Conservation (phyloP, 1,140 invertebrate genomes). For the Brachystomella parvula region DNA sequence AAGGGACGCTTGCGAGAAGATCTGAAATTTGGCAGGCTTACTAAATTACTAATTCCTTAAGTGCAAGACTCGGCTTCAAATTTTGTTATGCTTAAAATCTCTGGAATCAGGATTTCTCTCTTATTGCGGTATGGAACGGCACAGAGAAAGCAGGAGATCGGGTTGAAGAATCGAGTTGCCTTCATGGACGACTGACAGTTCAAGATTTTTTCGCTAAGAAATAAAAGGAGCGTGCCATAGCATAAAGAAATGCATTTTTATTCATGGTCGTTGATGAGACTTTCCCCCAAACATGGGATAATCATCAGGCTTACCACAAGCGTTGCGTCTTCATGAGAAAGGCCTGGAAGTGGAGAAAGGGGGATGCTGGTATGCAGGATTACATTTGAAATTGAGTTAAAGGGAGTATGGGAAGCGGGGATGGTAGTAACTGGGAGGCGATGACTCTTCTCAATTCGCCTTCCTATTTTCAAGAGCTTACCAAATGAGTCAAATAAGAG, state of each 20-base stretch:
- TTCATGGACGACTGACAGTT: not conserved
- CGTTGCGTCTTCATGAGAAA: no score
- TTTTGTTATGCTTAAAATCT: no score
- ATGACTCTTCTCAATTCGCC: not conserved
- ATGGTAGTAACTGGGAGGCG: not conserved
- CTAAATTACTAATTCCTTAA: no score
- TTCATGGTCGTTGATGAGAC: not conserved
- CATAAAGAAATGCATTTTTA: not conserved
- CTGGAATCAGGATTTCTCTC: no score
- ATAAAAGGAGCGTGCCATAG: not conserved
- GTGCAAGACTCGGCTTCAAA: no score
- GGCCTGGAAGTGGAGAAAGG: not conserved
- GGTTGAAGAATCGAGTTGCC: no score
- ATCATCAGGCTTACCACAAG: not conserved
- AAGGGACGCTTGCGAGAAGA: no score
- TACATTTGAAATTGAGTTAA: conserved; percentile 10
- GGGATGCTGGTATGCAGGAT: not conserved
- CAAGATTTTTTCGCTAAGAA: not conserved
- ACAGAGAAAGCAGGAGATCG: no score
- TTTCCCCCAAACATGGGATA: not conserved
- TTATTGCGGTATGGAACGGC: no score
- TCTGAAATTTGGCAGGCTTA: no score
- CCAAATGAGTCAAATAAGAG: not conserved
- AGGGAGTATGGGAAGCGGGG: not conserved
- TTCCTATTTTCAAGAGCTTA: not conserved